Conservation (phyloP, 2,888 invertebrate genomes). For the Drosophila setosimentum region DNA sequence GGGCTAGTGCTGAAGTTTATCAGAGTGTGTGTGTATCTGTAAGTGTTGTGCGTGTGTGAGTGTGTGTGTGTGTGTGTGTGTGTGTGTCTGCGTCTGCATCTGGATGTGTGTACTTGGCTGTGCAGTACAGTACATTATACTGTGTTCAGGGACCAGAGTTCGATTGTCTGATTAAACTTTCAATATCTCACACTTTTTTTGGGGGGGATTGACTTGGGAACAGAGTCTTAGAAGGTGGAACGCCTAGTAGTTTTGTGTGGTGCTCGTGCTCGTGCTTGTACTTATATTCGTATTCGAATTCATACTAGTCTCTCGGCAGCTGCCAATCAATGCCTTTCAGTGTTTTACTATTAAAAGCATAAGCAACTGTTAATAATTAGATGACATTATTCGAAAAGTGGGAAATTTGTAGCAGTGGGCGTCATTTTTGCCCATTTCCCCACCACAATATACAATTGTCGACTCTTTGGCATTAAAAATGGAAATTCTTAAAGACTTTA, state of each 20-base stretch:
- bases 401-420: slow-evolving; percentile 1
- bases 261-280: neutral
- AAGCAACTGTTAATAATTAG: slow-evolving; percentile 35
- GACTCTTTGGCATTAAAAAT: neutral
- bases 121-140: slow-evolving; percentile 28
- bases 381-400: slow-evolving; percentile 32
- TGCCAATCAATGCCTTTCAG: slow-evolving; percentile 43
- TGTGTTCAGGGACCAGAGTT: slow-evolving; percentile 31
- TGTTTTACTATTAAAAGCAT: slow-evolving; percentile 14
- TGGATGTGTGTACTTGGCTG: slow-evolving; percentile 17
- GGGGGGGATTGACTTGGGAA: neutral
- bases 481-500: neutral
- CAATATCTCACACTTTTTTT: slow-evolving; percentile 9
- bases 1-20: slow-evolving; percentile 1
- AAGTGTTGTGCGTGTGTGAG: too few relatives aligned
- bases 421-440: neutral
- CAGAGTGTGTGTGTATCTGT: slow-evolving; percentile 10
- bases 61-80: slow-evolving; percentile 1
- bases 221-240: neutral
- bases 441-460: neutral
- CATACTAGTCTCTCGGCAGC: slow-evolving; percentile 4
- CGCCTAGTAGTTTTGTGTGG: neutral
- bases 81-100: neutral
- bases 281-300: neutral
- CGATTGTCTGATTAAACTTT: slow-evolving; percentile 37